Evolutionary conservation across 2,888 invertebrate genomes (phyloP).

Genomic region (Brachyopa scutellaris): DNA sequence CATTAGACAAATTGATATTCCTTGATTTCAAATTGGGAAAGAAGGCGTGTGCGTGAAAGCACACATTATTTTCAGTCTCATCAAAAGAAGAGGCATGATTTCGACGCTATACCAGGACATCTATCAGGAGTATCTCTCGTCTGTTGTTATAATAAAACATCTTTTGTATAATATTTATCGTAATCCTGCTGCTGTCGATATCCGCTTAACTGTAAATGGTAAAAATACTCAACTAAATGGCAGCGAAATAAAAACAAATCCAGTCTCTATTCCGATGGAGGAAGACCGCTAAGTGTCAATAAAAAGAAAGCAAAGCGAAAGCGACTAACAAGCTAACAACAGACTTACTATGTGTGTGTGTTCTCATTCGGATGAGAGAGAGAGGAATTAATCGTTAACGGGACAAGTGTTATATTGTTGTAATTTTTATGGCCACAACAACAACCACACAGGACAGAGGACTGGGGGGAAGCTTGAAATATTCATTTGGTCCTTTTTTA

Average conservation of each 20-base stretch:
- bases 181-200: neutral
- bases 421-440: neutral
- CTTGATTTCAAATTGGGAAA: neutral
- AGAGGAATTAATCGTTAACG: slow-evolving; percentile 9
- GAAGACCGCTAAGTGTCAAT: neutral
- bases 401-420: slow-evolving; percentile 5
- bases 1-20: slow-evolving; percentile 22
- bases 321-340: too few species aligned
- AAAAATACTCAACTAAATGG: neutral
- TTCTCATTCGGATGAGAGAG: neutral
- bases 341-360: too few species aligned
- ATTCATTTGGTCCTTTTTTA: slow-evolving; percentile 5
- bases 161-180: neutral
- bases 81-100: neutral
- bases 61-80: slow-evolving; percentile 3
- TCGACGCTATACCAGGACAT: neutral
- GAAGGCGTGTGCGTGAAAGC: slow-evolving; percentile 11
- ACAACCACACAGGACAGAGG: too few species aligned
- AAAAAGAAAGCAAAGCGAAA: too few species aligned
- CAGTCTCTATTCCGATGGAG: neutral
- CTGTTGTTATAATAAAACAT: neutral
- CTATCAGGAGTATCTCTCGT: neutral
- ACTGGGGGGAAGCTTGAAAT: neutral
- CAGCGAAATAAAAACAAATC: neutral
- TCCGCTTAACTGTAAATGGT: neutral